phyloP scores from a whole-genome alignment of 2,888 invertebrate species.

The Lasioglossum malachurum region DNA sequence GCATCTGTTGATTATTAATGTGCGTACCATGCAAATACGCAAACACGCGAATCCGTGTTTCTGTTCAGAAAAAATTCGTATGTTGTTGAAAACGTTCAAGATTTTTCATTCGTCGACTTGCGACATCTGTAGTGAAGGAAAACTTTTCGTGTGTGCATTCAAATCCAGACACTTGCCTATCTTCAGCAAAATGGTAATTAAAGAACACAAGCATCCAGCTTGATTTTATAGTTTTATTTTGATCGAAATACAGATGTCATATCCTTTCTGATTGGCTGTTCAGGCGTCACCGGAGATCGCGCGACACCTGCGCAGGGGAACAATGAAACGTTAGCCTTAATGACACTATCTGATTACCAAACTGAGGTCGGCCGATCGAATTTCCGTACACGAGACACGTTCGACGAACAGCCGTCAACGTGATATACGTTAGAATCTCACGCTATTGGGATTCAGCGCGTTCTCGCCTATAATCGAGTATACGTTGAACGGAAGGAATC shows the following conservation, averaged over 20 bases:
- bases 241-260: not conserved
- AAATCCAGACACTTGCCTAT: too few relatives aligned
- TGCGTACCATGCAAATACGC: not conserved
- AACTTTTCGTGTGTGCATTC: not conserved
- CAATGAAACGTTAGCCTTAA: constrained; percentile 27
- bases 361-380: constrained; percentile 13
- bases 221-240: too few relatives aligned
- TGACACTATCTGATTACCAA: constrained; percentile 34
- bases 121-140: not conserved
- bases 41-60: not conserved
- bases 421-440: constrained; percentile 69
- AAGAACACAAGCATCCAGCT: too few relatives aligned
- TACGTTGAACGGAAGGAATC: constrained; percentile 63
- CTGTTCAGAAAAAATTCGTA: too few relatives aligned
- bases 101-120: too few relatives aligned
- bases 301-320: not conserved
- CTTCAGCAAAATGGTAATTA: too few relatives aligned
- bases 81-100: too few relatives aligned
- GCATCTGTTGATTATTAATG: not conserved
- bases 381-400: constrained; percentile 72
- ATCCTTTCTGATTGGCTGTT: not conserved
- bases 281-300: not conserved
- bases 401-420: constrained; percentile 67
- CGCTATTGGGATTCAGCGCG: constrained; percentile 75
- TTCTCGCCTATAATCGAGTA: constrained; percentile 73